Evolutionary conservation across 2,797 vertebrate species (phyloP), one percentile per base, ranked within the genome.

Genomic region (Buphagus erythrorhynchus): DNA sequence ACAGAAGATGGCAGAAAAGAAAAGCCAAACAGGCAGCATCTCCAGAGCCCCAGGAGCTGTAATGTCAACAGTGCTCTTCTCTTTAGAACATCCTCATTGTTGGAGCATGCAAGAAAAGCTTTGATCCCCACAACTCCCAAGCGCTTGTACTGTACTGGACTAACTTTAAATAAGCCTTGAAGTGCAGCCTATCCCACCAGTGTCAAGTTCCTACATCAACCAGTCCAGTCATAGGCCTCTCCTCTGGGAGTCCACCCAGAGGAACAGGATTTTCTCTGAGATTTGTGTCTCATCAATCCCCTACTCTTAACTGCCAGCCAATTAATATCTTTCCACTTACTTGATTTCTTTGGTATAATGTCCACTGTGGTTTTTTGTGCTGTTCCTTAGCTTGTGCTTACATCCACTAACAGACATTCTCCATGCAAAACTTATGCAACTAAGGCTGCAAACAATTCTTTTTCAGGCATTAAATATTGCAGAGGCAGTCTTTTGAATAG

Each of bases 31-130:
- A 7, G 51, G 31, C 26, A 54, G 57, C 81, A 87, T 31, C n/a
- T 76, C 67, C 59, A 82, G 71, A 89, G 66, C 26, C 10, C 18
- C 1, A 1, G 22, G 42, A 72, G 16, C 51, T 62, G 28, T 61
- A 65, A 33, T 31, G 21, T 59, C 83, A 55, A 9, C 26, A 26
- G 6, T n/a, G 29, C 12, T 52, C 42, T 69, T 57, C 48, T 28
- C 26, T 89, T 94, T 8, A 1, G 31, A 43, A 72, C 0, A 1
- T n/a, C 35, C 42, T 45, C 1, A 4, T 26, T 2, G 2, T 25
- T 65, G 66, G 2, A 84, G 10, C 33, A 11, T 33, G 19, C 29
- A 79, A 52, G 15, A 49, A 77, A 61, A 69, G 3, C 1, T 73
- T 84, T 90, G 54, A 2, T 66, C 14, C 31, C 15, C 22, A 3